These are phyloP conservation scores for Eufriesea mexicana DNA, from an alignment of 1,140 invertebrate species.

Conservation along the genomic window DNA sequence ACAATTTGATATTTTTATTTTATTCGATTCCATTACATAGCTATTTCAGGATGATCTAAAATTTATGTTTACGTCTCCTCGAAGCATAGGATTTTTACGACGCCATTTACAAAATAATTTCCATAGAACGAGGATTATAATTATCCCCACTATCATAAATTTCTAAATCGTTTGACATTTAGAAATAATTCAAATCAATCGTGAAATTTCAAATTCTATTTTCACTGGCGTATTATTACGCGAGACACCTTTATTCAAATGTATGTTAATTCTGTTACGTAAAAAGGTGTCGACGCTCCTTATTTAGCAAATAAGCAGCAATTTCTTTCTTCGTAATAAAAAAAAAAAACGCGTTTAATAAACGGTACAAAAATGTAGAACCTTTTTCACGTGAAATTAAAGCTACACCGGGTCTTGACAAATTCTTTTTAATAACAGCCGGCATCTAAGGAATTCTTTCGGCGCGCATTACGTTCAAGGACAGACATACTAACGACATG, in stretches of 20 bases:
- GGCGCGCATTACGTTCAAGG: not conserved
- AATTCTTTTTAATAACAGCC: constrained; percentile 20
- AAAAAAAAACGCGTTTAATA: not conserved
- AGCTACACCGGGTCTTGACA: not conserved
- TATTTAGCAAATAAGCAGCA: not conserved
- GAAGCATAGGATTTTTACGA: too few relatives aligned
- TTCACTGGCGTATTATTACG: not conserved
- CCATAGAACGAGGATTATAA: too few relatives aligned
- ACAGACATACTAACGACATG: constrained; percentile 10
- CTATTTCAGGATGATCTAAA: too few relatives aligned
- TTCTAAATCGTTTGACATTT: too few relatives aligned
- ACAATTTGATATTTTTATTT: too few relatives aligned
- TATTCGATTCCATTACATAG: too few relatives aligned
- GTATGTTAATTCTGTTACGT: not conserved
- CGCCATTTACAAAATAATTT: too few relatives aligned
- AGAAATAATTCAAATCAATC: not conserved
- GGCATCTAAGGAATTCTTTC: not conserved
- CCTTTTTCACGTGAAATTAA: constrained; percentile 15
- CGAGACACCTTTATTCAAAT: not conserved
- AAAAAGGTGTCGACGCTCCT: not conserved
- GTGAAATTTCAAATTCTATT: not conserved
- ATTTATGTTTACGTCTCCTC: too few relatives aligned
- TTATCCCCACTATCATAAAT: too few relatives aligned
- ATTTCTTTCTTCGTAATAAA: not conserved
- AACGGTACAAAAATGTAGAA: not conserved